Evolutionary conservation across 1,140 invertebrate genomes (phyloP).

Genomic region (Macrobrachium rosenbergii): DNA sequence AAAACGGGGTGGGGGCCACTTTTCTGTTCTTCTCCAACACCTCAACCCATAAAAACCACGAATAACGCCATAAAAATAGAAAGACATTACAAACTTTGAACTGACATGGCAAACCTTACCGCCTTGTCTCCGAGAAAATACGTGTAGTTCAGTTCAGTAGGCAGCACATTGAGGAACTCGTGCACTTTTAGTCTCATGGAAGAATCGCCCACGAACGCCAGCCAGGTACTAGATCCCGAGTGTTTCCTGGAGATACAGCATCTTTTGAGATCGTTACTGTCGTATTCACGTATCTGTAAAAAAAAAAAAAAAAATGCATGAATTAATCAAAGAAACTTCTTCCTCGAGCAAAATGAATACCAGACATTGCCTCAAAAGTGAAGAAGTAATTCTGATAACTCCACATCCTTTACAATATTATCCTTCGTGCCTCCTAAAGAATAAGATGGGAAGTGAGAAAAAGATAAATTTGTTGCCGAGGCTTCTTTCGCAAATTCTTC

Average conservation of each 20-base stretch:
- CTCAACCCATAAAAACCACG: neutral
- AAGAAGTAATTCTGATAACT: no score
- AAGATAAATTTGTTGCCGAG: no score
- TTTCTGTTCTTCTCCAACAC: no score
- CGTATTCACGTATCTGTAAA: constrained; percentile 21
- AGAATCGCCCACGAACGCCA: constrained; percentile 46
- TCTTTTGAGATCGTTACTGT: neutral
- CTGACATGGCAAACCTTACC: neutral
- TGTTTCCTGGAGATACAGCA: constrained; percentile 18
- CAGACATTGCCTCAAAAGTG: no score
- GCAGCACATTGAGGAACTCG: constrained; percentile 20
- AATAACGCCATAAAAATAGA: neutral
- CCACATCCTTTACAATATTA: no score
- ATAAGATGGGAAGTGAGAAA: no score
- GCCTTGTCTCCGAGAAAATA: constrained; percentile 25
- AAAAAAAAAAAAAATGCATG: neutral
- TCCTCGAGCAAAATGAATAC: no score
- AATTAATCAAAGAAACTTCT: no score
- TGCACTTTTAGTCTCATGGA: constrained; percentile 35
- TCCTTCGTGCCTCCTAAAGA: no score
- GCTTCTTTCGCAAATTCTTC: no score
- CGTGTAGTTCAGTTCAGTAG: constrained; percentile 17
- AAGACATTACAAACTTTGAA: no score
- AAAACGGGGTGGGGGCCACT: no score
- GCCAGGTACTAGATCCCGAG: constrained; percentile 18